Percentiles rank a stretch among this genome's conserved stretches.
Evolutionary conservation across 2,113 vertebrate species (phyloP).

Genomic region (Chauna torquata): DNA sequence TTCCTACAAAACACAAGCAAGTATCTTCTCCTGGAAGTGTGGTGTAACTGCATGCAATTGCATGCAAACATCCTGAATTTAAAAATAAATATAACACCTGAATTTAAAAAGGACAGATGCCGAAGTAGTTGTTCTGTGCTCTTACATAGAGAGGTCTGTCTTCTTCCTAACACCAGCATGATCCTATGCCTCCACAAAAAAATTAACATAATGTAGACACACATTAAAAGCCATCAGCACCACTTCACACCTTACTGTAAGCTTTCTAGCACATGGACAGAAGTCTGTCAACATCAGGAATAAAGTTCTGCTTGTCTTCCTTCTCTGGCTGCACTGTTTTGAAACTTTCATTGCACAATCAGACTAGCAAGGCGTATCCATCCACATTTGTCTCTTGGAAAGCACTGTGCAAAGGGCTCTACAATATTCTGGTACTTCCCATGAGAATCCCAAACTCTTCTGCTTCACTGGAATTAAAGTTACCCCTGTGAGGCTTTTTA

Average conservation of each 20-base stretch:
- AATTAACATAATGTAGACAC: neutral
- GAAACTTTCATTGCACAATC: neutral
- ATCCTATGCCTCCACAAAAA: neutral
- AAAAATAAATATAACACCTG: neutral
- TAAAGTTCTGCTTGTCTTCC: neutral
- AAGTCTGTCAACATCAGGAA: neutral
- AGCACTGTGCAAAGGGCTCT: neutral
- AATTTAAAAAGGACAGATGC: neutral
- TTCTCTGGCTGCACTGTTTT: neutral
- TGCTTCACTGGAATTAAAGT: neutral
- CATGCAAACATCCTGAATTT: neutral
- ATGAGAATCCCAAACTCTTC: neutral
- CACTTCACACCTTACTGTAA: neutral
- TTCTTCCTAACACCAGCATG: neutral
- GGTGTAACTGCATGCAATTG: neutral
- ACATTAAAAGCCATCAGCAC: neutral
- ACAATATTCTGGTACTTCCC: neutral
- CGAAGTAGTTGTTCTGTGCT: neutral
- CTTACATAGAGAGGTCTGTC: neutral
- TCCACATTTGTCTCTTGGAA: neutral
- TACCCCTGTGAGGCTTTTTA: neutral
- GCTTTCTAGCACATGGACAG: neutral
- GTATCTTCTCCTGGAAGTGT: neutral
- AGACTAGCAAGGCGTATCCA: neutral
- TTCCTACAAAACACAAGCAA: neutral